Conservation (phyloP, 2,888 invertebrate genomes). For the Stratiomys singularior region DNA sequence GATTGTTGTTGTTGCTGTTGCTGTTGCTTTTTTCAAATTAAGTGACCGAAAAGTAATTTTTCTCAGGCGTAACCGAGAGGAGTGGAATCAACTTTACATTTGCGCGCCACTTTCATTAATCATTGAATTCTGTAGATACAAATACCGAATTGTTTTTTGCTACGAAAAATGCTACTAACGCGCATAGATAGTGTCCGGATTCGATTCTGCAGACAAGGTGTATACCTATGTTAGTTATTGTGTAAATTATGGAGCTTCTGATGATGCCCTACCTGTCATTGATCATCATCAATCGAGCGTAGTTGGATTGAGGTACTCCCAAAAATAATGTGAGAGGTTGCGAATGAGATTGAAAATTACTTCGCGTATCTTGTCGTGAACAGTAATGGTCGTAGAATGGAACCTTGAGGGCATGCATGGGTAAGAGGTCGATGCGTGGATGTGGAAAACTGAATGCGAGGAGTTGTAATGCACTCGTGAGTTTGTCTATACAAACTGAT, state of each 20-base stretch:
- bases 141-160: background rate
- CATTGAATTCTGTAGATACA: background rate
- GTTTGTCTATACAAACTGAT: no score
- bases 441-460: no score
- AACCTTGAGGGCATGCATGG: background rate
- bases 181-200: background rate
- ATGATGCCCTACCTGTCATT: constrained; percentile 17
- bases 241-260: constrained; percentile 38
- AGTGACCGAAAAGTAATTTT: constrained; percentile 42
- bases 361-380: background rate
- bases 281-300: constrained; percentile 33
- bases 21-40: constrained; percentile 1
- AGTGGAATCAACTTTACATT: constrained; percentile 16
- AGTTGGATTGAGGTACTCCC: background rate
- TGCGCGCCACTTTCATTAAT: constrained; percentile 44
- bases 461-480: no score
- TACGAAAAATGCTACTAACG: background rate
- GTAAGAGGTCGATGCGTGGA: constrained; percentile 4
- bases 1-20: no score
- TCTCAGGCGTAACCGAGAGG: constrained; percentile 26
- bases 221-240: constrained; percentile 20
- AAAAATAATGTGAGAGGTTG: background rate
- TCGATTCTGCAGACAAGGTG: background rate
- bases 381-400: constrained; percentile 12
- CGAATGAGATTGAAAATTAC: background rate